phyloP scores from a whole-genome alignment of 2,797 vertebrate genomes.

The Etheostoma perlongum region DNA sequence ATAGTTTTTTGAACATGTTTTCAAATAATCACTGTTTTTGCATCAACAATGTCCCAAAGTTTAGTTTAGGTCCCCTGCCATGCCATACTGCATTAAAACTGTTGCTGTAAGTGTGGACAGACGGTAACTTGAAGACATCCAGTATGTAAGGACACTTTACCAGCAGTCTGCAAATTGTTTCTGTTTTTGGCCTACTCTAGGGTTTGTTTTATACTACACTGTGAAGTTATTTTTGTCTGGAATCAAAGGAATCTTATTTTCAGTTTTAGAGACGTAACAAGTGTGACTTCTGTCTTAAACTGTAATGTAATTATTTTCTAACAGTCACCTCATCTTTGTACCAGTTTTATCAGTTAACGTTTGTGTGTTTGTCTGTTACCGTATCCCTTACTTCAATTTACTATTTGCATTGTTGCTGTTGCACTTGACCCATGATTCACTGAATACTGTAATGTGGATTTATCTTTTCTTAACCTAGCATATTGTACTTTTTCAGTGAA shows the following conservation, averaged over 20 bases:
- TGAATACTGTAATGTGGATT: constrained; percentile 65
- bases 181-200: constrained; percentile 35
- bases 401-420: constrained; percentile 65
- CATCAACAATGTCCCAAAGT: constrained; percentile 46
- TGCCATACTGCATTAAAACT: constrained; percentile 32
- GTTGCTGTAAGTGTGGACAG: constrained; percentile 34
- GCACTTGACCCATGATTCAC: constrained; percentile 64
- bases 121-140: constrained; percentile 58
- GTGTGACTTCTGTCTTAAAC: constrained; percentile 48
- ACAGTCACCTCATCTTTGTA: constrained; percentile 27
- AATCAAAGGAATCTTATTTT: constrained; percentile 65
- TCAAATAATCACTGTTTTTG: constrained; percentile 41
- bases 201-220: constrained; percentile 73
- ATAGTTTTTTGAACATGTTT: constrained; percentile 47
- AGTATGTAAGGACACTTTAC: constrained; percentile 56
- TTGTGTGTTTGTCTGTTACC: constrained; percentile 48
- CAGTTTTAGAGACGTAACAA: constrained; percentile 38
- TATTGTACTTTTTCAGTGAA: constrained; percentile 67
- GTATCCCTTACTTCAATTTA: constrained; percentile 43
- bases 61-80: constrained; percentile 42
- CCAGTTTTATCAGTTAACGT: constrained; percentile 46
- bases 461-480: constrained; percentile 66
- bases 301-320: constrained; percentile 35
- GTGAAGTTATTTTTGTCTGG: constrained; percentile 77
- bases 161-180: constrained; percentile 44